phyloP scores from a whole-genome alignment of 2,888 invertebrate genomes.

The Diploptera punctata region DNA sequence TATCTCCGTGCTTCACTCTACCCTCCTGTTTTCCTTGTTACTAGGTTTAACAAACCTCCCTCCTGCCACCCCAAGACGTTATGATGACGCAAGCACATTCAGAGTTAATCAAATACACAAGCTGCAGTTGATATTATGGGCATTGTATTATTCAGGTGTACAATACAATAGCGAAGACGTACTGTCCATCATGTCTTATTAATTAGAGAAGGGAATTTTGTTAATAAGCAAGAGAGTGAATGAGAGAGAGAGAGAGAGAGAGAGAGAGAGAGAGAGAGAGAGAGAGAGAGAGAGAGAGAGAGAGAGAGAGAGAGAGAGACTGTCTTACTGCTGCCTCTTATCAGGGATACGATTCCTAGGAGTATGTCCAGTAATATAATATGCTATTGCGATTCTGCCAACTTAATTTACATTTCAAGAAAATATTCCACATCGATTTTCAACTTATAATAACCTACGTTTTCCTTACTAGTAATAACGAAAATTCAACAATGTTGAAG shows the following conservation, averaged over 20 bases:
- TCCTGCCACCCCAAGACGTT: slow-evolving; percentile 29
- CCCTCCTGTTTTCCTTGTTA: slow-evolving; percentile 25
- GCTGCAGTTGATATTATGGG: slow-evolving; percentile 28
- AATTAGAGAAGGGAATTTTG: slow-evolving; percentile 29
- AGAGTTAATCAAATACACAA: slow-evolving; percentile 30
- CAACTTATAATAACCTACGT: too few relatives aligned
- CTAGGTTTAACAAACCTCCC: slow-evolving; percentile 27
- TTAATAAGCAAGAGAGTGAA: slow-evolving; percentile 23
- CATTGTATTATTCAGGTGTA: slow-evolving; percentile 29
- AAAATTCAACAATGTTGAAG: too few relatives aligned
- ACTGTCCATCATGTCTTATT: slow-evolving; percentile 30
- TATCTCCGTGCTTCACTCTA: slow-evolving; percentile 26
- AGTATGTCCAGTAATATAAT: too few relatives aligned
- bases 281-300: too few relatives aligned
- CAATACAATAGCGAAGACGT: slow-evolving; percentile 28
- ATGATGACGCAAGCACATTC: slow-evolving; percentile 31
- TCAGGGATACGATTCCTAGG: slow-evolving; percentile 15
- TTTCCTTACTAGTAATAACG: too few relatives aligned
- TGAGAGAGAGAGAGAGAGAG: neutral
- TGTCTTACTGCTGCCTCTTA: slow-evolving; percentile 23
- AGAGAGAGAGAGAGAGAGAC: neutral
- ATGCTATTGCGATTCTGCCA: too few relatives aligned
- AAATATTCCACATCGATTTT: too few relatives aligned
- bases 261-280: neutral
- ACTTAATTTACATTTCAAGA: too few relatives aligned